Conservation (phyloP, 2,888 invertebrate species). For the Theretra japonica region DNA sequence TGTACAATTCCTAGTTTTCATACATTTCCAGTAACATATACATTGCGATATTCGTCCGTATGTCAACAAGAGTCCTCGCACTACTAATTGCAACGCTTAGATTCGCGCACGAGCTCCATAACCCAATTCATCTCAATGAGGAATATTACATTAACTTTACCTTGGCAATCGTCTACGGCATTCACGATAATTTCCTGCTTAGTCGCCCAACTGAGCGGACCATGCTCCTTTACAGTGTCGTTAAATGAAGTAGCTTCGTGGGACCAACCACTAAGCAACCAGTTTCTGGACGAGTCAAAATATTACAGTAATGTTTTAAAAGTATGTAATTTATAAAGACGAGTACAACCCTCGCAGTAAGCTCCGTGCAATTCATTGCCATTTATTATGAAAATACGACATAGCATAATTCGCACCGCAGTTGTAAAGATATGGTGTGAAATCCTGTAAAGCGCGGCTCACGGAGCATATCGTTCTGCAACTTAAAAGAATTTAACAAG, state of each 20-base stretch:
- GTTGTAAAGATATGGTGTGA: neutral
- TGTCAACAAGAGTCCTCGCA: neutral
- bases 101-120: neutral
- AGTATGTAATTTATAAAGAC: neutral
- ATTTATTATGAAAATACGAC: neutral
- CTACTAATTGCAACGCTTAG: neutral
- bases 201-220: neutral
- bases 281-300: neutral
- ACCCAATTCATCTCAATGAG: neutral
- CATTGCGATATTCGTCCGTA: neutral
- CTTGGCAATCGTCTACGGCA: neutral
- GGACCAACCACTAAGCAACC: neutral
- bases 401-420: neutral
- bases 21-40: too few relatives aligned
- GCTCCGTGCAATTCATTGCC: neutral
- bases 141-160: constrained; percentile 16
- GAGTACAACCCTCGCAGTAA: neutral
- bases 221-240: constrained; percentile 1
- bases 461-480: neutral
- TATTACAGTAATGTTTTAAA: neutral
- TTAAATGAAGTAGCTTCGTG: constrained; percentile 10
- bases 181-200: constrained; percentile 12
- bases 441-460: neutral
- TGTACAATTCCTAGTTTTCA: too few relatives aligned
- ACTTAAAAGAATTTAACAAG: constrained; percentile 27